Base-by-base conservation (phyloP, 2,113 vertebrate species). In the Ciconia boyciana region DNA sequence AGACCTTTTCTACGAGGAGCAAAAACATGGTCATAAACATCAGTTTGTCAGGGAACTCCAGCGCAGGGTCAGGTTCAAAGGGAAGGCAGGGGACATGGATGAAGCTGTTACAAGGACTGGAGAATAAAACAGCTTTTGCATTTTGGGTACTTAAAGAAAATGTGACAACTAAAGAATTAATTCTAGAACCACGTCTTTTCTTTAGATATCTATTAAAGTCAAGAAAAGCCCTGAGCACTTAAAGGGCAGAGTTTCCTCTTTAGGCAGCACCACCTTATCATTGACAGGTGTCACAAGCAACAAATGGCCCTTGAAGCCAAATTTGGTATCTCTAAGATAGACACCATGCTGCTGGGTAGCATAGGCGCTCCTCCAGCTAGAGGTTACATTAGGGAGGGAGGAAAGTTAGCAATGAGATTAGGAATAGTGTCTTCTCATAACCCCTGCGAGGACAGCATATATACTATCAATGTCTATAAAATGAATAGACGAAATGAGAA, bases 401-500 rank as follows among this genome's bases (percentile, higher is more conserved):
- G 15, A 57, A 75, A 41, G 44, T 29, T 17, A 61, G 18, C 11
- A 75, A 4, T 7, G 13, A 82, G 44, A 24, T 51, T 10, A 15
- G 3, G 29, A 61, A 26, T 1, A 62, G 61, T 6, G 16, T 68
- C 76, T 54, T 69, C 93, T 62, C 65, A 36, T 6, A 76, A 70
- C 1, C 19, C 46, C 61, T 54, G 36, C 60, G 69, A 89, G 58
- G n/a, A 65, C 19, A 84, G 25, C 6, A 32, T 18, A 24, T 4
- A 34, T 62, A n/a, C 16, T 24, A 16, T 22, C 39, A 57, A 6
- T 1, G 5, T 18, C 29, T 83, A 64, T 39, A 25, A 89, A 92
- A 68, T 0, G 1, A 44, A 48, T 0, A 44, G 70, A 55, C 2
- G 7, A 64, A 70, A 51, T 1, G 20, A 70, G 26, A 75, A 39